phyloP scores from a whole-genome alignment of 2,888 invertebrate species.

The Ptychoptera contaminata region DNA sequence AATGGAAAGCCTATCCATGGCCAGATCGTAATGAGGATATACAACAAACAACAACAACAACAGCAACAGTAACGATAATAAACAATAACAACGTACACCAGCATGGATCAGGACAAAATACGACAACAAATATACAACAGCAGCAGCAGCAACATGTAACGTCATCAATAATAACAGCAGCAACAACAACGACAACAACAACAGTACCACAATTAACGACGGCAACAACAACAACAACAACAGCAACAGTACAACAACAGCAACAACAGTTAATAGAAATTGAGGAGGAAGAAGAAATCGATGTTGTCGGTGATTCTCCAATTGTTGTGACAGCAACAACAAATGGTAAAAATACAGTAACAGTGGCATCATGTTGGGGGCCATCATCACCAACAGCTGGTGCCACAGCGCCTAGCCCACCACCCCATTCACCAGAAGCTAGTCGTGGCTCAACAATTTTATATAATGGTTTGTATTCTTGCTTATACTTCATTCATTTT shows the following conservation, averaged over 20 bases:
- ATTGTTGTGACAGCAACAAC: conserved; percentile 19
- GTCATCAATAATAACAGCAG: conserved; percentile 1
- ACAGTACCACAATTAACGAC: not conserved
- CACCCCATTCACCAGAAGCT: conserved; percentile 43
- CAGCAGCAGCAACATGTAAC: conserved; percentile 14
- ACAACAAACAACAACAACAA: conserved; percentile 11
- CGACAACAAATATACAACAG: conserved; percentile 10
- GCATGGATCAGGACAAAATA: too few relatives aligned
- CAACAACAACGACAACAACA: conserved; percentile 12
- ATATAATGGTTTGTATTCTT: conserved; percentile 50
- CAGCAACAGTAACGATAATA: conserved; percentile 5
- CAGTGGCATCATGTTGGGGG: conserved; percentile 46
- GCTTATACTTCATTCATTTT: not conserved
- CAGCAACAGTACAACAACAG: conserved; percentile 32
- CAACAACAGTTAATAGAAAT: conserved; percentile 34
- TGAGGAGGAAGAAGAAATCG: conserved; percentile 67
- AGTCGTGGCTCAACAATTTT: conserved; percentile 55
- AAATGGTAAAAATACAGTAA: conserved; percentile 13
- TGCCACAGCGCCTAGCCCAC: conserved; percentile 58
- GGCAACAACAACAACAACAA: conserved; percentile 5
- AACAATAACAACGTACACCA: not conserved
- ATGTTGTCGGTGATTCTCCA: conserved; percentile 59
- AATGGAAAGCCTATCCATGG: conserved; percentile 81
- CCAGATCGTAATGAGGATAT: conserved; percentile 41
- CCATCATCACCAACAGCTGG: conserved; percentile 62